Base-by-base conservation (phyloP, 2,797 vertebrate genomes). In the Hydrolagus colliei region DNA sequence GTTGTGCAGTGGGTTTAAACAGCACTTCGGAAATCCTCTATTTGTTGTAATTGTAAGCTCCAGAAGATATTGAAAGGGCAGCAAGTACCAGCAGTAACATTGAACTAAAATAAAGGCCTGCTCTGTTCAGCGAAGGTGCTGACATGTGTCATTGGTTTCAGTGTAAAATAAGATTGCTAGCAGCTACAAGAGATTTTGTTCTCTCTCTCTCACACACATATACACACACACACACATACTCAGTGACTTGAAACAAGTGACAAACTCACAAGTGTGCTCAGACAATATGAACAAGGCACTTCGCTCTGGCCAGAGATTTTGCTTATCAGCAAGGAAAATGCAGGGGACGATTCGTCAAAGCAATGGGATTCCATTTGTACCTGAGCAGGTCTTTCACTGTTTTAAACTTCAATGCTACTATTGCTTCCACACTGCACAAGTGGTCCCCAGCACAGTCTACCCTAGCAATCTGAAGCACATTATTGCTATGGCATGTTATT, bases 1-100 rank as follows among this genome's bases (percentile, higher is more conserved):
- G 52, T 84, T 52, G 16, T 84, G 79, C 79, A 84, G 18, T 84
- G 79, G 79, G 79, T 84, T 84, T 84, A 84, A 84, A 71, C n/a
- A 63, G 65, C 32, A 84, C 67, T 84, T 84, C 79, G 32, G 52
- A 63, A 84, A 52, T 52, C 6, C 41, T 6, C 41, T 52, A 52
- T 52, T 52, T 52, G 41, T 52, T 52, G 41, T 6, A 52, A 52
- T 52, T 52, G 41, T 52, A 52, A 6, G 41, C 41, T 52, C 6
- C 65, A 84, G 65, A 84, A n/a, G 10, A 35, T 71, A 41, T 9
- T 35, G 27, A 52, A 32, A 71, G 52, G 10, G 32, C 52, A 84
- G 65, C 79, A 52, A 84, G 65, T 41, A 32, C 27, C 4, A 18
- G 71, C 79, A 71, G 79, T 41, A 84, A 18, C 79, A 84, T 16